Conservation (phyloP, 2,113 vertebrate species). For the Strix uralensis region DNA sequence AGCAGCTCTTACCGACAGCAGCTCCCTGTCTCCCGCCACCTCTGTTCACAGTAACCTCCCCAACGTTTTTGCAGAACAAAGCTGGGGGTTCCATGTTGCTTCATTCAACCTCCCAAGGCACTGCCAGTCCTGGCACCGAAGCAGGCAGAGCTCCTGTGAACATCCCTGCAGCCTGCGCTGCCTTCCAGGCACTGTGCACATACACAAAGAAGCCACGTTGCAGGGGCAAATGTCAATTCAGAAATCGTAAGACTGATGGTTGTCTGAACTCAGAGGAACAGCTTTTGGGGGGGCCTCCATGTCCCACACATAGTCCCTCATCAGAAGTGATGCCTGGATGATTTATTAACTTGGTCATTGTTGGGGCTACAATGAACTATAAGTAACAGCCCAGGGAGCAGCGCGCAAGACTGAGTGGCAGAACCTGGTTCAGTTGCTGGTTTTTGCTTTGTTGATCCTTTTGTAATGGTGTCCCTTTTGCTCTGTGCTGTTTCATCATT, state of each 20-base stretch:
- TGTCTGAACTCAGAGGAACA: neutral
- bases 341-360: neutral
- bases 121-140: neutral
- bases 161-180: neutral
- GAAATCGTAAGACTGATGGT: accelerated
- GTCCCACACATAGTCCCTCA: neutral
- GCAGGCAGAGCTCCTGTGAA: neutral
- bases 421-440: neutral
- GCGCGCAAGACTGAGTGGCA: neutral
- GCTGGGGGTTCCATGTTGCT: too few species aligned
- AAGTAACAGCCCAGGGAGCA: neutral
- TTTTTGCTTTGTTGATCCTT: neutral
- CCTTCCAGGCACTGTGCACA: neutral
- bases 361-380: neutral
- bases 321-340: neutral
- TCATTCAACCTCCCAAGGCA: neutral
- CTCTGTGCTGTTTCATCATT: neutral
- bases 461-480: neutral
- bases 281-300: neutral
- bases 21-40: neutral
- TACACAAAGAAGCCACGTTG: accelerated
- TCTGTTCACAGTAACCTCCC: neutral
- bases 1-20: neutral
- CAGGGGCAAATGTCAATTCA: neutral
- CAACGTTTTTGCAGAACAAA: neutral